Conservation (phyloP, 2,888 invertebrate genomes). For the Pheosia gnoma region DNA sequence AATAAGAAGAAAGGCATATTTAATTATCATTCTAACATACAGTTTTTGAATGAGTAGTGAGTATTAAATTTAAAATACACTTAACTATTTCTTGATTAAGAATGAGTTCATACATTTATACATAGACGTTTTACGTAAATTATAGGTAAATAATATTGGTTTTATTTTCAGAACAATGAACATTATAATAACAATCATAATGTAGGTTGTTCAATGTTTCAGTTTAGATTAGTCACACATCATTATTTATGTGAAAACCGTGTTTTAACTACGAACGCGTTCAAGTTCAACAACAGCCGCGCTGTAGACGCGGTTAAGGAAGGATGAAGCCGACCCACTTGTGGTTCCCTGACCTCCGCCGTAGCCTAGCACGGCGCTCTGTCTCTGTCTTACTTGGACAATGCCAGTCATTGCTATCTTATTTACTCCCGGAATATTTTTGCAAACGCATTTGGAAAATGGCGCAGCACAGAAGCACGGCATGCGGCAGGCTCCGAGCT, state of each 20-base stretch:
- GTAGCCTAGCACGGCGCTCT: conserved; percentile 69
- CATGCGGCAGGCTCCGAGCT: conserved; percentile 57
- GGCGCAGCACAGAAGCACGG: conserved; percentile 60
- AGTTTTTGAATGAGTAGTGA: not conserved
- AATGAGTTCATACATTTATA: not conserved
- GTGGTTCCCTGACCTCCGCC: conserved; percentile 82
- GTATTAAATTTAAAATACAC: too few relatives aligned
- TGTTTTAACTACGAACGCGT: conserved; percentile 65
- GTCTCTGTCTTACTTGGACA: conserved; percentile 44
- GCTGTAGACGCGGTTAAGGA: conserved; percentile 69
- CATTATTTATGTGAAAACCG: conserved; percentile 69
- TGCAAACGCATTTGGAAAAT: conserved; percentile 77
- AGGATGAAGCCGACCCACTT: conserved; percentile 82
- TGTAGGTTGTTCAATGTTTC: conserved; percentile 18
- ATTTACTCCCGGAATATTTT: conserved; percentile 80
- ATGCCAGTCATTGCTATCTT: conserved; percentile 46
- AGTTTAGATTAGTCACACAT: conserved; percentile 29
- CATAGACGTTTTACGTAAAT: not conserved
- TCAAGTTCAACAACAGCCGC: conserved; percentile 73
- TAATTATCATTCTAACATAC: conserved; percentile 3
- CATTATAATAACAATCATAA: conserved; percentile 17
- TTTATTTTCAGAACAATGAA: not conserved
- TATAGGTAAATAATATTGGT: not conserved
- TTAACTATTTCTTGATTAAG: not conserved
- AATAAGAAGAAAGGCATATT: conserved; percentile 22